phyloP scores from a whole-genome alignment of 2,797 vertebrate species.

The Furcifer pardalis region DNA sequence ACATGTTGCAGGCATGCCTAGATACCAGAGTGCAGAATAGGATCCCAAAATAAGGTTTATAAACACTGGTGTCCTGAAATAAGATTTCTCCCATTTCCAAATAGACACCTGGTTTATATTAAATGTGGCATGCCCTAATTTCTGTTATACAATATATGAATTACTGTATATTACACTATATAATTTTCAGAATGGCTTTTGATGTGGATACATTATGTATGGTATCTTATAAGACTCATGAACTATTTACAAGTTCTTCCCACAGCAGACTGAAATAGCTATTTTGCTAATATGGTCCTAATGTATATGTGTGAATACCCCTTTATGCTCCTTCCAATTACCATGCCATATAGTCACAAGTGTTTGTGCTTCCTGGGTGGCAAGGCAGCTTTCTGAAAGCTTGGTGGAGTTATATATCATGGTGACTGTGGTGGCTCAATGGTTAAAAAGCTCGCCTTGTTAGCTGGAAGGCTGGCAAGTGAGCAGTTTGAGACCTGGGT shows the following conservation, averaged over 20 bases:
- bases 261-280: not conserved
- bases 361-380: conserved; percentile 34
- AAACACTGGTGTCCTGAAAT: not conserved
- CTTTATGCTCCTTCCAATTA: not conserved
- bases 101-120: not conserved
- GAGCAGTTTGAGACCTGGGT: too few relatives aligned
- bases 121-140: not conserved
- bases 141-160: not conserved
- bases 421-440: too few relatives aligned
- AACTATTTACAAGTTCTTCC: not conserved
- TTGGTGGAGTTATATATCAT: not conserved
- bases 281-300: not conserved
- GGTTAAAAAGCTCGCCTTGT: too few relatives aligned
- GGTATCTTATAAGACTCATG: conserved; percentile 24
- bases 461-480: too few relatives aligned
- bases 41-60: not conserved
- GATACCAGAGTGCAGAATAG: not conserved
- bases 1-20: too few relatives aligned
- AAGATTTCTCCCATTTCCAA: conserved; percentile 5
- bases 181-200: conserved; percentile 13
- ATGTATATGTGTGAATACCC: not conserved
- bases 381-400: conserved; percentile 29
- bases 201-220: not conserved
- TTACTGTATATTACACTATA: not conserved
- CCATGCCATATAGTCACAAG: not conserved